These are phyloP conservation scores for Sinhomidia bicolor DNA, from an alignment of 2,888 invertebrate genomes.

Conservation along the genomic window DNA sequence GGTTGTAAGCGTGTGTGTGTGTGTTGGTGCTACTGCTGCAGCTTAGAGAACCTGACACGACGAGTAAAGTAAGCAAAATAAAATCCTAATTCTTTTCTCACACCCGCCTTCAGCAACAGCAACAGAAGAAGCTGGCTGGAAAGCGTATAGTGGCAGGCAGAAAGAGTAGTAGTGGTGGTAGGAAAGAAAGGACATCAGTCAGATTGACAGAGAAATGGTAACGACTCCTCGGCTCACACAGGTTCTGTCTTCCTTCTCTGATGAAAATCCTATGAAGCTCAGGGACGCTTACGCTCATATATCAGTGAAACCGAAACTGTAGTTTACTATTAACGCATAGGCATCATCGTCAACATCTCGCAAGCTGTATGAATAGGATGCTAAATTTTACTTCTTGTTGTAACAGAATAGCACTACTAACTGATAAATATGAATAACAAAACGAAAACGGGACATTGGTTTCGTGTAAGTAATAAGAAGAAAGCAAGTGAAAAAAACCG, in stretches of 20 bases:
- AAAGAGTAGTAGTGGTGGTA: background rate
- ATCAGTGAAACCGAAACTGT: conserved; percentile 1
- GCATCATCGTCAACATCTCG: background rate
- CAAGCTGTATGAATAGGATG: background rate
- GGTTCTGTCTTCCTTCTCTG: conserved; percentile 6
- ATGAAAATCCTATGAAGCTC: conserved; percentile 14
- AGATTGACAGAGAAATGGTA: conserved; percentile 49
- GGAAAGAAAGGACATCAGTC: conserved; percentile 33
- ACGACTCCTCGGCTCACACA: conserved; percentile 15
- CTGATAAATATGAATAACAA: background rate
- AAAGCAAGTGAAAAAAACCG: background rate
- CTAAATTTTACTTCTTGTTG: background rate
- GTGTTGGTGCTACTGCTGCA: no score
- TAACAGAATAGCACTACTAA: background rate
- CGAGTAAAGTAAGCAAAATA: conserved; percentile 25
- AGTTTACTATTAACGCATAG: conserved; percentile 5
- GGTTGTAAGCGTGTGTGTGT: background rate
- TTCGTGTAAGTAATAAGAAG: background rate
- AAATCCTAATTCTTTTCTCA: conserved; percentile 46
- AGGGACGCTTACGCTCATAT: background rate
- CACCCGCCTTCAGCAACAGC: conserved; percentile 29
- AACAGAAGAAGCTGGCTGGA: conserved; percentile 12
- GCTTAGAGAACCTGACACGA: conserved; percentile 18
- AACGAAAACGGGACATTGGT: conserved; percentile 6
- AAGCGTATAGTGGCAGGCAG: background rate